Evolutionary conservation across 2,797 vertebrate genomes (phyloP).

Genomic region (Intellagama lesueurii): DNA sequence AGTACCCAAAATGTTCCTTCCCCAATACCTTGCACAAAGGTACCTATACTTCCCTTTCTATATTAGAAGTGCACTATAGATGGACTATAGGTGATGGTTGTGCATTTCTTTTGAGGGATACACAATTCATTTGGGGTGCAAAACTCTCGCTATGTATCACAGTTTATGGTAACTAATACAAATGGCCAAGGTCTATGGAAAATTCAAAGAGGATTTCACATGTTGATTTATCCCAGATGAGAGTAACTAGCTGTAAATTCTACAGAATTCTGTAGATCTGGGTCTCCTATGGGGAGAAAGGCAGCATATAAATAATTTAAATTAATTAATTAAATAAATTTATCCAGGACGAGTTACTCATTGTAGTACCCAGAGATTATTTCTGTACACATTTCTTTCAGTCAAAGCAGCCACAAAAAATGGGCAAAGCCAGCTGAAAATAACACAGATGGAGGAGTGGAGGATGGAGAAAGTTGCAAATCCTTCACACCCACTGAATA

Average conservation of each 20-base stretch:
- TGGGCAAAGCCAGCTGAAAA: background rate
- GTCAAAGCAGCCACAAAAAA: background rate
- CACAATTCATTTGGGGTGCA: background rate
- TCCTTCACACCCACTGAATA: conserved; percentile 6
- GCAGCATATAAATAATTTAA: too few relatives aligned
- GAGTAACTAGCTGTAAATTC: background rate
- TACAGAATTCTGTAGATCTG: background rate
- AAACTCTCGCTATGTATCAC: background rate
- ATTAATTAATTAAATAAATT: background rate
- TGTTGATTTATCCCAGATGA: background rate
- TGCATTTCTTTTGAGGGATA: background rate
- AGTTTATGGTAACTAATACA: background rate
- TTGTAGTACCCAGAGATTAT: background rate
- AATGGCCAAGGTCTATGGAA: background rate
- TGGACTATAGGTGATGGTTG: background rate
- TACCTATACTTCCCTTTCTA: background rate
- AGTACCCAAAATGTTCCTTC: background rate
- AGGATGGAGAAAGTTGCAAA: background rate
- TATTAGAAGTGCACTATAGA: background rate
- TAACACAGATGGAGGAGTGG: background rate
- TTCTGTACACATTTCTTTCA: conserved; percentile 3
- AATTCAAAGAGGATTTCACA: background rate
- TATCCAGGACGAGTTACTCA: background rate
- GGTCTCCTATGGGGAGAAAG: too few relatives aligned
- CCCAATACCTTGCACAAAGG: background rate